These are phyloP conservation scores for Cairina moschata DNA, from an alignment of 2,113 vertebrate species.

Conservation along the genomic window DNA sequence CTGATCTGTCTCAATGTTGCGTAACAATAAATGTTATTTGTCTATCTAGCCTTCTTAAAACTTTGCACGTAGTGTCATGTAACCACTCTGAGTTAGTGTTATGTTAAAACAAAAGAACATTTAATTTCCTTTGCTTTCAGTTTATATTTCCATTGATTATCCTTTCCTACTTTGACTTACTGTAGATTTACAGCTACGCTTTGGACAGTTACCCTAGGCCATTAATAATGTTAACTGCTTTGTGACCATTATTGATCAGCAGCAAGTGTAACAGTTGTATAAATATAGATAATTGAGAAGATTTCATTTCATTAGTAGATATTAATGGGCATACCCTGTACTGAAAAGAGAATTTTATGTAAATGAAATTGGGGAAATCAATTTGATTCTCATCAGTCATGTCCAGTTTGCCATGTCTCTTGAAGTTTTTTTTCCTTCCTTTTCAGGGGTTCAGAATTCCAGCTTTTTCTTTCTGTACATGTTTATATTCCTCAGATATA, in stretches of 20 bases:
- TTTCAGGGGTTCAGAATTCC: not conserved
- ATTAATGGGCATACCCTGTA: not conserved
- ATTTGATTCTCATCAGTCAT: not conserved
- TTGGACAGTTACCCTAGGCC: not conserved
- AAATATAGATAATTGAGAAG: not conserved
- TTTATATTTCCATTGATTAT: not conserved
- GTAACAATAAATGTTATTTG: not conserved
- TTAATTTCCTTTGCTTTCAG: not conserved
- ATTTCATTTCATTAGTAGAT: not conserved
- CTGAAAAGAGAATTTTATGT: not conserved
- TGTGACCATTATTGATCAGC: not conserved
- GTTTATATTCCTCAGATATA: not conserved
- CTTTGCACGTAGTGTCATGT: not conserved
- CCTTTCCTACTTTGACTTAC: not conserved
- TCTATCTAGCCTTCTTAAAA: not conserved
- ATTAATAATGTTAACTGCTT: not conserved
- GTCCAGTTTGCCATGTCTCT: not conserved
- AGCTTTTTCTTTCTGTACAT: not conserved
- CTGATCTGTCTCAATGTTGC: not conserved
- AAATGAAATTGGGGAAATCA: not conserved
- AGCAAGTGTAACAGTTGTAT: not conserved
- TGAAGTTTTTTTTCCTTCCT: not conserved
- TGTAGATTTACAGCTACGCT: not conserved
- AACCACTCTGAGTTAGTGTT: not conserved
- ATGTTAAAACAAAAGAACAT: not conserved